phyloP scores from a whole-genome alignment of 2,797 vertebrate genomes.

The Sebastes iracundus region DNA sequence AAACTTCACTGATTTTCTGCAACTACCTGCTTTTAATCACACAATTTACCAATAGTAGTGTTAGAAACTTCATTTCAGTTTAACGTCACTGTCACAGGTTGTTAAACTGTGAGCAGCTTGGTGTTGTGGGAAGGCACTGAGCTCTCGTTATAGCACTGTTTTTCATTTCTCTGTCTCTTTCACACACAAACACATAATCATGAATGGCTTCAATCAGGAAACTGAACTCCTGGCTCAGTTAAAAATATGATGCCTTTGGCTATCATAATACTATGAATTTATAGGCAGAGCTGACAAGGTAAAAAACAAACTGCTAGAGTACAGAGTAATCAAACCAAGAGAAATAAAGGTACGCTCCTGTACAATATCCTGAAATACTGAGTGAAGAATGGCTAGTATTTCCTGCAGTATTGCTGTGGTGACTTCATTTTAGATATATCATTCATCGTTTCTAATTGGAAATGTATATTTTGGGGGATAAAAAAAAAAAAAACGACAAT shows the following conservation, averaged over 20 bases:
- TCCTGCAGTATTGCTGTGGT: background rate
- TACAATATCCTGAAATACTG: background rate
- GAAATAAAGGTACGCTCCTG: background rate
- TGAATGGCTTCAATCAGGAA: slow-evolving; percentile 19
- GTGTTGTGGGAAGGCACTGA: background rate
- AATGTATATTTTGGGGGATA: background rate
- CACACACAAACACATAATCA: background rate
- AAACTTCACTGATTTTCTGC: background rate
- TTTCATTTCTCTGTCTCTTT: slow-evolving; percentile 5
- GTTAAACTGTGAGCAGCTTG: background rate
- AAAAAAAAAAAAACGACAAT: too few species aligned
- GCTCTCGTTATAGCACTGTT: slow-evolving; percentile 10
- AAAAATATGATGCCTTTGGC: slow-evolving; percentile 43
- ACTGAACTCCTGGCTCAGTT: slow-evolving; percentile 31
- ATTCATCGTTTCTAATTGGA: background rate
- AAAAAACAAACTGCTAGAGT: slow-evolving; percentile 12
- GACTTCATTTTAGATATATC: background rate
- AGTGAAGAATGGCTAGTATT: background rate
- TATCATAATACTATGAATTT: slow-evolving; percentile 8
- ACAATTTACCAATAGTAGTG: background rate
- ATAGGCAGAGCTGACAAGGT: slow-evolving; percentile 19
- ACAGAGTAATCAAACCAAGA: background rate
- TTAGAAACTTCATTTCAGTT: background rate
- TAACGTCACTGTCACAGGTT: background rate
- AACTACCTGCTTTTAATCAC: background rate